Conservation (phyloP, 2,113 vertebrate species). For the Trichomycterus rosablanca region DNA sequence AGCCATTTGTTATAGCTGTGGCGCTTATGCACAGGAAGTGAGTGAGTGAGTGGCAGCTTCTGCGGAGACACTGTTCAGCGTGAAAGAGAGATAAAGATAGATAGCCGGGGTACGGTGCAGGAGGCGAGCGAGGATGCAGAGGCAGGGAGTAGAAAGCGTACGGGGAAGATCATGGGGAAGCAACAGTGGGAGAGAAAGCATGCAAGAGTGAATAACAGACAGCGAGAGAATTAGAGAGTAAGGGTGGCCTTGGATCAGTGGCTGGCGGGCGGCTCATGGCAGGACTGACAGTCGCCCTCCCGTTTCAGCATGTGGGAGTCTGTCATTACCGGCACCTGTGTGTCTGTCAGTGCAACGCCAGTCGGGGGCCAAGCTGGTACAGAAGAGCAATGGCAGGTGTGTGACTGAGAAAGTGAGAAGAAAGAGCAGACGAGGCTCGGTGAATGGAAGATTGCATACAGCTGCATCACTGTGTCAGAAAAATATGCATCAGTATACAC, state of each 20-base stretch:
- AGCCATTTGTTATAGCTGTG: conserved; percentile 37
- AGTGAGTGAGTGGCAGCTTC: conserved; percentile 22
- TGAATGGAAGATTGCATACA: conserved; percentile 9
- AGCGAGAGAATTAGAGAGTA: conserved; percentile 24
- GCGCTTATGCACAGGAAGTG: conserved; percentile 30
- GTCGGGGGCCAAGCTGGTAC: conserved; percentile 24
- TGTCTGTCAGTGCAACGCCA: conserved; percentile 38
- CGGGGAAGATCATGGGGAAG: conserved; percentile 27
- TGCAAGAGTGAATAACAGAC: conserved; percentile 6
- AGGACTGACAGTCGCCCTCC: conserved; percentile 35
- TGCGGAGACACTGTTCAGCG: conserved; percentile 1
- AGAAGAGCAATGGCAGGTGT: conserved; percentile 35
- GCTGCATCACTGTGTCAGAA: conserved; percentile 22
- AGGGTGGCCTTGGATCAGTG: conserved; percentile 34
- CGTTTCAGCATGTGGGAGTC: conserved; percentile 34
- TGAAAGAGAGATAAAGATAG: conserved; percentile 23
- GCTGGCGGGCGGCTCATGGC: conserved; percentile 17
- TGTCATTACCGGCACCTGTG: conserved; percentile 40
- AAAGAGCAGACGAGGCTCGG: background rate
- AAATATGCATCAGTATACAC: conserved; percentile 1
- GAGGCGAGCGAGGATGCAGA: conserved; percentile 12
- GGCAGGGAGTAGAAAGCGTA: conserved; percentile 27
- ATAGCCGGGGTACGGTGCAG: conserved; percentile 13
- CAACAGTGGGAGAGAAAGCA: background rate
- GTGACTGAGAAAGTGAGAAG: conserved; percentile 14